phyloP scores from a whole-genome alignment of 2,113 vertebrate genomes.

The Menura novaehollandiae region DNA sequence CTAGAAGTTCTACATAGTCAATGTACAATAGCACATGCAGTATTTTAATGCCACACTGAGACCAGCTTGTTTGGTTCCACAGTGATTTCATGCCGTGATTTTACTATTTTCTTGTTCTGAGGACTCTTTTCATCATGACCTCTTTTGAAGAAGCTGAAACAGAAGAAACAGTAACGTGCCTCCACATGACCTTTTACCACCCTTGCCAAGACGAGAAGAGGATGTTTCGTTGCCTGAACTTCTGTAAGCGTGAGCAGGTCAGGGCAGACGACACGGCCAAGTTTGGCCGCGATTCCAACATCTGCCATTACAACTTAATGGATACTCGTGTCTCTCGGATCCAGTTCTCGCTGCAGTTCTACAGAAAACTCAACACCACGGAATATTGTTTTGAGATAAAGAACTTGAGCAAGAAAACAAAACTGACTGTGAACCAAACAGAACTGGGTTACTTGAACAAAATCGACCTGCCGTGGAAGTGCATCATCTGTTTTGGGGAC shows the following conservation, averaged over 20 bases:
- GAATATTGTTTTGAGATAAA: slow-evolving; percentile 82
- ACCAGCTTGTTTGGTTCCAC: neutral
- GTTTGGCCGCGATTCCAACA: slow-evolving; percentile 79
- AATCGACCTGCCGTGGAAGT: slow-evolving; percentile 75
- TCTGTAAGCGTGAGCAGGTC: slow-evolving; percentile 55
- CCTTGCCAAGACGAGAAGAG: slow-evolving; percentile 69
- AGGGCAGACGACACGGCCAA: slow-evolving; percentile 73
- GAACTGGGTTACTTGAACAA: slow-evolving; percentile 82
- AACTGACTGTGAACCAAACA: slow-evolving; percentile 68
- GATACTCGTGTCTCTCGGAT: slow-evolving; percentile 83
- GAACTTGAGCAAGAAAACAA: slow-evolving; percentile 86
- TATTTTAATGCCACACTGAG: fast-evolving
- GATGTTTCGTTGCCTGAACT: slow-evolving; percentile 71
- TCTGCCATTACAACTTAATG: slow-evolving; percentile 75
- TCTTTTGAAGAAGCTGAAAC: slow-evolving; percentile 78
- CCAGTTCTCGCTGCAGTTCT: slow-evolving; percentile 83
- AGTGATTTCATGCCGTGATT: neutral
- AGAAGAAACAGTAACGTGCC: slow-evolving; percentile 80
- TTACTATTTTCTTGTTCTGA: neutral
- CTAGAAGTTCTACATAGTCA: neutral
- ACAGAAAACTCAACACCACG: slow-evolving; percentile 67
- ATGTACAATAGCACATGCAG: no score
- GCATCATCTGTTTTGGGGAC: slow-evolving; percentile 81
- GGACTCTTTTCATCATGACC: neutral
- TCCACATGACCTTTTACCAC: slow-evolving; percentile 83